Conservation (phyloP, 1,140 invertebrate genomes). For the Drosophila seguyi region DNA sequence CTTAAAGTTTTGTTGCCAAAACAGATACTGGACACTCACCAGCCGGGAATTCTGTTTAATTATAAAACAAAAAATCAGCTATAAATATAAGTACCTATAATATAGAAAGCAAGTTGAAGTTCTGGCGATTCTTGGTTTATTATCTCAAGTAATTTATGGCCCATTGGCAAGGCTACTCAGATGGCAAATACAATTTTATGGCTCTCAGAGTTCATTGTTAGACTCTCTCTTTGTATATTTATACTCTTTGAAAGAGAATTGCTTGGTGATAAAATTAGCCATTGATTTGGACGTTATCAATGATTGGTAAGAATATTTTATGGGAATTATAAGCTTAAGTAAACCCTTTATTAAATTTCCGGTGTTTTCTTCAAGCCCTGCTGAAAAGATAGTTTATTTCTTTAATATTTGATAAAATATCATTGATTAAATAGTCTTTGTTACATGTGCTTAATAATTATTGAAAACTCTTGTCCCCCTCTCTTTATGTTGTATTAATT, state of each 20-base stretch:
- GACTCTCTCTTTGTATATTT: neutral
- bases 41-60: slow-evolving; percentile 20
- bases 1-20: slow-evolving; percentile 16
- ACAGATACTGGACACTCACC: slow-evolving; percentile 17
- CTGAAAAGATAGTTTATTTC: neutral
- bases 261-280: neutral
- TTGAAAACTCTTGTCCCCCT: neutral
- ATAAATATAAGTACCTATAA: neutral
- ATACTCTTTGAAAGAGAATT: neutral
- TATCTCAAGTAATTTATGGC: slow-evolving; percentile 22
- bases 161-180: slow-evolving; percentile 8
- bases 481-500: neutral
- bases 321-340: neutral
- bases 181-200: slow-evolving; percentile 14
- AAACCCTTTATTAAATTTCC: too few relatives aligned
- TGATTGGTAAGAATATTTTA: neutral
- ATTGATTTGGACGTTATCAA: neutral
- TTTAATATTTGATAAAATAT: neutral
- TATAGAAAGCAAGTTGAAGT: slow-evolving; percentile 2
- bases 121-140: slow-evolving; percentile 16
- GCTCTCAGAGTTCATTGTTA: neutral
- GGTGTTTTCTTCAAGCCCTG: too few relatives aligned
- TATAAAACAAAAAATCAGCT: neutral
- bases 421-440: neutral
- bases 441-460: neutral